Conservation (phyloP, 2,797 vertebrate species). For the Lepus oiostolus region DNA sequence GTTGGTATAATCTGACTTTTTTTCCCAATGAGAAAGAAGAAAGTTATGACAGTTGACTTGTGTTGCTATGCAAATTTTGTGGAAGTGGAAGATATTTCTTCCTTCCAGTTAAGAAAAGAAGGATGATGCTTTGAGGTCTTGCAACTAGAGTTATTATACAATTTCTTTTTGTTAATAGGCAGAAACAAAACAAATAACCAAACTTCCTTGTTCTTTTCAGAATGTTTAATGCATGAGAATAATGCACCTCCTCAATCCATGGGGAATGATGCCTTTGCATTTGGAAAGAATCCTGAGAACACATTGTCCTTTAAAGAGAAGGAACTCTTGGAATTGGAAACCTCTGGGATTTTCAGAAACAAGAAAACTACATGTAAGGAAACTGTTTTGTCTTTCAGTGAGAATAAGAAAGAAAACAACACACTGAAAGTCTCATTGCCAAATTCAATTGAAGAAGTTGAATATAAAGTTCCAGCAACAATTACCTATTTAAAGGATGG, state of each 20-base stretch:
- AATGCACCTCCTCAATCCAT: background rate
- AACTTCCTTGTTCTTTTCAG: constrained; percentile 69
- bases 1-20: background rate
- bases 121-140: constrained; percentile 1
- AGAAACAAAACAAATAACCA: constrained; percentile 38
- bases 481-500: constrained; percentile 48
- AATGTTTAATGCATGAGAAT: constrained; percentile 19
- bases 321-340: background rate
- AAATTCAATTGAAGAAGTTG: background rate
- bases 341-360: background rate
- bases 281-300: background rate
- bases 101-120: background rate
- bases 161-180: constrained; percentile 34
- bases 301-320: constrained; percentile 5
- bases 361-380: background rate
- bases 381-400: background rate
- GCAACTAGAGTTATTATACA: constrained; percentile 15
- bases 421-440: background rate
- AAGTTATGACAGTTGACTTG: background rate
- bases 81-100: background rate
- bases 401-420: background rate
- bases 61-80: background rate
- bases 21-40: background rate
- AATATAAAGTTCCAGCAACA: constrained; percentile 22
- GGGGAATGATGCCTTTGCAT: background rate